Conservation (phyloP, 2,113 vertebrate species). For the Tursiops truncatus region DNA sequence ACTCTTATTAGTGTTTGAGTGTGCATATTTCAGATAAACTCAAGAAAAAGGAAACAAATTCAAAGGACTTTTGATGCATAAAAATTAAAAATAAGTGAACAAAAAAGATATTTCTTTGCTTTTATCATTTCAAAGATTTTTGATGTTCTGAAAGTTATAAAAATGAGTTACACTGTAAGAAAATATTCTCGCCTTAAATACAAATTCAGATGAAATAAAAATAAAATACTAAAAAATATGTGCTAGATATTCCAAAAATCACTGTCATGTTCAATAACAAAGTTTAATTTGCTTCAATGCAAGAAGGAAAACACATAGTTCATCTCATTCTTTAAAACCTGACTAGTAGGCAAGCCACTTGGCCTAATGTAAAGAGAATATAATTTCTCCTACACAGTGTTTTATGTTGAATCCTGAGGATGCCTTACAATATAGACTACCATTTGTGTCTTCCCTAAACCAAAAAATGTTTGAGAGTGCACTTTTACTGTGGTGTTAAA, state of each 20-base stretch:
- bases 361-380: background rate
- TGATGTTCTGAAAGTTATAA: background rate
- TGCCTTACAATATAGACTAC: background rate
- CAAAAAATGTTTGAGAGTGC: background rate
- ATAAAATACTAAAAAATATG: constrained; percentile 14
- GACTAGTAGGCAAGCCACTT: constrained; percentile 36
- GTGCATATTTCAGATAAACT: background rate
- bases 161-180: constrained; percentile 25
- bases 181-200: constrained; percentile 48
- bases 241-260: constrained; percentile 47
- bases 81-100: background rate
- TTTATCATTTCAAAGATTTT: constrained; percentile 31
- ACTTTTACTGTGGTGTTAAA: constrained; percentile 52
- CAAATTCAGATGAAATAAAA: constrained; percentile 64
- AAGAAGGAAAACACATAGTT: constrained; percentile 14
- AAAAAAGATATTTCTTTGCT: constrained; percentile 3
- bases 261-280: constrained; percentile 64
- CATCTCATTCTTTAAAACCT: constrained; percentile 61
- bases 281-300: constrained; percentile 54
- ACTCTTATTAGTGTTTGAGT: background rate
- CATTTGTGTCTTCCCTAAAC: background rate
- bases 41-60: constrained; percentile 33
- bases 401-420: constrained; percentile 7
- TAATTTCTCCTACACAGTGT: background rate
- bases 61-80: background rate